These are phyloP conservation scores for Pilophorus perplexus DNA, from an alignment of 2,888 invertebrate species.

Conservation along the genomic window DNA sequence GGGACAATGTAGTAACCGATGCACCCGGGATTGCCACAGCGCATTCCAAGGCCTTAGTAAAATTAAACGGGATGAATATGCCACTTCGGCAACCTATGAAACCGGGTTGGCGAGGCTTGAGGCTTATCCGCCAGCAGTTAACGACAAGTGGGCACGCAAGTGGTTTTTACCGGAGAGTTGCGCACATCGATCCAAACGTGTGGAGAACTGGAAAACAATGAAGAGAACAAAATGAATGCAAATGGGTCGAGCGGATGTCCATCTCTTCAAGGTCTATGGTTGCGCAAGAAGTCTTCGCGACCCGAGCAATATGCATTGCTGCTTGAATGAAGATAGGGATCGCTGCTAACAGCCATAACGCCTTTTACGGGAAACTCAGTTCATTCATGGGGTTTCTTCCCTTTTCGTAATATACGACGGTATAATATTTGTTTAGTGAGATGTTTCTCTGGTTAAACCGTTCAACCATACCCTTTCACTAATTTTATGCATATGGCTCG, in stretches of 20 bases:
- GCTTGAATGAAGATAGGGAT: constrained; percentile 18
- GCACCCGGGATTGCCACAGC: too few relatives aligned
- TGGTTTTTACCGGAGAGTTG: neutral
- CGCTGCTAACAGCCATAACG: constrained; percentile 1
- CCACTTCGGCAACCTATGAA: neutral
- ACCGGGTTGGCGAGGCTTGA: neutral
- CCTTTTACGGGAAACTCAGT: neutral
- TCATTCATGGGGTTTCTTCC: neutral
- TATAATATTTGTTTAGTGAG: constrained; percentile 10
- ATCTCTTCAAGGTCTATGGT: too few relatives aligned
- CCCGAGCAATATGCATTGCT: constrained; percentile 1
- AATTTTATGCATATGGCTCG: too few relatives aligned
- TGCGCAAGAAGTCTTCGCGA: too few relatives aligned
- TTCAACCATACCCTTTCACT: too few relatives aligned
- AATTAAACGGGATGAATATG: constrained; percentile 15
- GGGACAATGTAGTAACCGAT: too few relatives aligned
- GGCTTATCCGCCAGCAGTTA: constrained; percentile 2
- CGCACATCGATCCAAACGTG: neutral
- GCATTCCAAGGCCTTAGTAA: neutral
- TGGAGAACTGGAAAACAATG: too few relatives aligned
- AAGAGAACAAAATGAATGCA: too few relatives aligned
- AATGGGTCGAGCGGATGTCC: too few relatives aligned
- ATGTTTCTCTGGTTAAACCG: neutral
- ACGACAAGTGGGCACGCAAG: constrained; percentile 6
- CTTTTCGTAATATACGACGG: constrained; percentile 2